Evolutionary conservation across 2,888 invertebrate genomes (phyloP).

Genomic region (Psylliodes chrysocephalus): DNA sequence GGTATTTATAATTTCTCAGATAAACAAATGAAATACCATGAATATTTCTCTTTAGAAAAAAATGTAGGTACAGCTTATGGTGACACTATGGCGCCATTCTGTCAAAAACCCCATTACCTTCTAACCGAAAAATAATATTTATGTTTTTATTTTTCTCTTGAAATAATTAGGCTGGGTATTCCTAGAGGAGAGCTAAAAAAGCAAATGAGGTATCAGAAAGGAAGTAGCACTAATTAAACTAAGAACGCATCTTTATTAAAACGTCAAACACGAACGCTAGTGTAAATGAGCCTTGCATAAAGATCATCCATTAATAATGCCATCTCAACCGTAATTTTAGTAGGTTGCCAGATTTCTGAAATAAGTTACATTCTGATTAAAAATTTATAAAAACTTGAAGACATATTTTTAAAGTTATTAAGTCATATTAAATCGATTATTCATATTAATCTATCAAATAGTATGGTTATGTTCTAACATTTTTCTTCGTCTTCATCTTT

Average conservation of each 20-base stretch:
- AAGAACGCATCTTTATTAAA: constrained; percentile 53
- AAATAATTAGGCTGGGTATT: constrained; percentile 13
- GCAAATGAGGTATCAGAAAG: constrained; percentile 35
- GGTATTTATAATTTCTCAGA: too few relatives aligned
- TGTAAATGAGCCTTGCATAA: constrained; percentile 55
- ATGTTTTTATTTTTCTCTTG: constrained; percentile 29
- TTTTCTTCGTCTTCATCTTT: too few relatives aligned
- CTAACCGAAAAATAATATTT: constrained; percentile 1
- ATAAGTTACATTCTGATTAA: too few relatives aligned
- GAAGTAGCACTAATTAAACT: constrained; percentile 46
- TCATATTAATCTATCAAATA: too few relatives aligned
- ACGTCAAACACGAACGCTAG: constrained; percentile 56
- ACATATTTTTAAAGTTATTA: too few relatives aligned
- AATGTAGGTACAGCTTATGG: too few relatives aligned
- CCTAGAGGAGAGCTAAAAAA: constrained; percentile 26
- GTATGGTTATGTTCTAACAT: too few relatives aligned
- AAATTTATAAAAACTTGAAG: too few relatives aligned
- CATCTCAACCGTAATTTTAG: constrained; percentile 49
- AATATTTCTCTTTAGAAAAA: too few relatives aligned
- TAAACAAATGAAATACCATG: too few relatives aligned
- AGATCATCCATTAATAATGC: constrained; percentile 57
- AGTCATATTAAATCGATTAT: too few relatives aligned
- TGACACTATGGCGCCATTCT: too few relatives aligned
- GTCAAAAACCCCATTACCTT: not conserved
- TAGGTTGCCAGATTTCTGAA: constrained; percentile 20